Base-by-base conservation (phyloP, 2,888 invertebrate genomes). In the Leucophenga montana region DNA sequence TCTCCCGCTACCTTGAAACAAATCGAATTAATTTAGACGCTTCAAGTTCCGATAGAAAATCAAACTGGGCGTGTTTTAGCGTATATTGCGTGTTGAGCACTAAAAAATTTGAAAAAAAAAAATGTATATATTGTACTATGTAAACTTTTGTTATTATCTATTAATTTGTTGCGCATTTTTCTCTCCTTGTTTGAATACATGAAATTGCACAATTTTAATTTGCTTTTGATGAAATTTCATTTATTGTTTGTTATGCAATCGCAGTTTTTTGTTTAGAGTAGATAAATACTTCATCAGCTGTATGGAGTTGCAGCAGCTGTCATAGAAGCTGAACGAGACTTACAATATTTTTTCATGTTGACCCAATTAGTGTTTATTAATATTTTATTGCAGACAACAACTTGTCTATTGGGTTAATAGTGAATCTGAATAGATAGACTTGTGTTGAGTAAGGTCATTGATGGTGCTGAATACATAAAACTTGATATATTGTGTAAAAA, bases 151-250 rank as follows among this genome's bases (percentile, higher is more conserved):
- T 57, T 57, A 8, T n/a, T 22, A 31, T 31, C 22, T 57, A 57
- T 27, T 57, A 57, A 56, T 56, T 20, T 22, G 27, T 56, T 56
- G 14, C 18, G 50, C 50, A 11, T 33, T 44, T 16, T 33, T 31
- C n/a, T n/a, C 31, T 14, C 5, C 31, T 27, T 20, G 22, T 39
- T 61, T 61, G n/a, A 61, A 61, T 11, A 61, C 61, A 44, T 61
- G 44, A 61, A 61, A 61, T 61, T 44, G 61, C 61, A 61, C 61
- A 61, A 44, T 61, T 44, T 61, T 44, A 61, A 44, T 44, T 61
- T 44, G 20, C 9, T 16, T 61, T 39, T 39, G 61, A 39, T 61
- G 61, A 61, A 61, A 61, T 61, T 39, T 61, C 44, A 61, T 61
- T 61, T 61, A 39, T 59, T 33, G 39, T 13, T 61, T 61, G 18